Conservation (phyloP, 2,797 vertebrate species). For the Odontamblyopus lacepedii region DNA sequence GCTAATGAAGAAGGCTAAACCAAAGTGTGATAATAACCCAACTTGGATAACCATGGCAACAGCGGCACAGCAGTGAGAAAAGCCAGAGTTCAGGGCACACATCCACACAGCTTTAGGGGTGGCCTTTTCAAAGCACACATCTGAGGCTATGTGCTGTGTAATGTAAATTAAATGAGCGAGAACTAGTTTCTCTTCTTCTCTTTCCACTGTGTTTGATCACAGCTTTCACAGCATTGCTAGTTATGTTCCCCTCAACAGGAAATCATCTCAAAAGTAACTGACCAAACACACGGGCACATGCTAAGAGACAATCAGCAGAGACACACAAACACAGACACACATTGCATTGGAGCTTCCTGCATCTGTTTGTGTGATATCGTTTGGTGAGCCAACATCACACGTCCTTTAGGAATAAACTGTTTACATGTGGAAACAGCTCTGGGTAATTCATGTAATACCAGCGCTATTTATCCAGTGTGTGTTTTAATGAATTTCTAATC, state of each 20-base stretch:
- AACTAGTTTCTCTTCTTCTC: conserved; percentile 24
- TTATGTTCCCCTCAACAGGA: conserved; percentile 9
- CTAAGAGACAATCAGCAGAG: background rate
- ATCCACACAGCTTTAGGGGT: conserved; percentile 26
- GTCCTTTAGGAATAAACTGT: conserved; percentile 50
- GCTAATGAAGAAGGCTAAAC: conserved; percentile 10
- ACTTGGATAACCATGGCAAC: conserved; percentile 69
- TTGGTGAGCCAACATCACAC: conserved; percentile 38
- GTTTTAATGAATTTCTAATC: background rate
- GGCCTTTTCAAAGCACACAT: conserved; percentile 51
- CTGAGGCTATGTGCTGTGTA: conserved; percentile 39
- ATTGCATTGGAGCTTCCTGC: conserved; percentile 1
- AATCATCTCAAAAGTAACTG: conserved; percentile 3
- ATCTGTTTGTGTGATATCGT: conserved; percentile 13
- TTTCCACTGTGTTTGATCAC: conserved; percentile 44
- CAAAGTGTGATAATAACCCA: conserved; percentile 20
- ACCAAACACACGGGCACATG: conserved; percentile 1
- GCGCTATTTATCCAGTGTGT: conserved; percentile 1
- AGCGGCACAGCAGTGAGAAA: conserved; percentile 25
- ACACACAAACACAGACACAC: conserved; percentile 8
- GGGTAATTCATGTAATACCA: conserved; percentile 18
- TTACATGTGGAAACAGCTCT: conserved; percentile 39
- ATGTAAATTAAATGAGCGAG: conserved; percentile 48
- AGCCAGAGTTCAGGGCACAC: conserved; percentile 21
- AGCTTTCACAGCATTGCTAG: conserved; percentile 37